Evolutionary conservation across 2,113 vertebrate species (phyloP), one percentile per base, ranked within the genome.

Genomic region (Junco hyemalis): DNA sequence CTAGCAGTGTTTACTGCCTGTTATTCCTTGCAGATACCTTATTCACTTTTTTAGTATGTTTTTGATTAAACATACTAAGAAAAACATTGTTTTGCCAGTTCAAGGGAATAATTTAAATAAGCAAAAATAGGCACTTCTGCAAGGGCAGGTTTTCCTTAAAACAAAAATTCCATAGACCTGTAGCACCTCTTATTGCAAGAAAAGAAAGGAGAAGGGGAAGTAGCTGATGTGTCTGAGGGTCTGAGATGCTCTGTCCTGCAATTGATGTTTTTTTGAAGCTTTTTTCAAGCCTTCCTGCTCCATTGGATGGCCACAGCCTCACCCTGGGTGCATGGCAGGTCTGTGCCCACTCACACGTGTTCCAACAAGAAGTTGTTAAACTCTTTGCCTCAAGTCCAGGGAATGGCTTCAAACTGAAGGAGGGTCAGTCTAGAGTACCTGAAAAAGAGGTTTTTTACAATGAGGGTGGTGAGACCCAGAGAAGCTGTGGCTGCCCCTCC

Each of bases 301-400:
- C 18, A 8, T 12, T 16, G 59, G 66, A 10, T 48, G 47, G 63
- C 54, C n/a, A 31, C 33, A 47, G 20, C 38, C 40, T 82, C 63
- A 48, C 0, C 40, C 33, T 48, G 40, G 35, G 40, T 19, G 6
- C 5, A 0, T 5, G 45, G 45, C n/a, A 51, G 14, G 14, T 28
- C 47, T 2, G 0, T 79, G 68, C 33, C n/a, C 0, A 1, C 9
- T 78, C 14, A 7, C 9, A 3, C 24, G 0, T 4, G 8, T 79
- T 78, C 51, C 35, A 45, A 53, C 53, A 80, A 57, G 1, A 14
- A 53, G 18, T 42, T 2, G 1, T 63, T 65, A 25, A 80, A 40
- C 50, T 60, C 40, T 68, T 84, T 26, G 5, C 10, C n/a, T 56
- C 8, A 12, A 29, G 23, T 69, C 64, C 12, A 8, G 40, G 25